Percentiles rank a stretch among this genome's conserved stretches.
These are phyloP conservation scores for Oithona nana DNA, from an alignment of 2,888 invertebrate species.

Conservation along the genomic window DNA sequence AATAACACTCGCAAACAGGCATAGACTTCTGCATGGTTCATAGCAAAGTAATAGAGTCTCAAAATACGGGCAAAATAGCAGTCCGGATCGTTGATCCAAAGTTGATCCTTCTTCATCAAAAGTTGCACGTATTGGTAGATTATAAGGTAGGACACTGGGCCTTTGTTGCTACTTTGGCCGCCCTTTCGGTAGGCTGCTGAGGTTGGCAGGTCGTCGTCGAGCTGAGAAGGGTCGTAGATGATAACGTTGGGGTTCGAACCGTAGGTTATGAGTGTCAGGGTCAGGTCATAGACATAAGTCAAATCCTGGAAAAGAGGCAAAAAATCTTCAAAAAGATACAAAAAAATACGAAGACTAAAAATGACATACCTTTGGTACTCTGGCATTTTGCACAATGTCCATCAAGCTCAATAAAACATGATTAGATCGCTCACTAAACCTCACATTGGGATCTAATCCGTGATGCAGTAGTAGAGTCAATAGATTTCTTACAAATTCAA, in stretches of 20 bases:
- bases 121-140: constrained; percentile 1
- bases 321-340: no score
- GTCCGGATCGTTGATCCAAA: constrained; percentile 27
- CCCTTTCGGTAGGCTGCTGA: background rate
- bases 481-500: constrained; percentile 45
- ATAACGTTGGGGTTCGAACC: constrained; percentile 42
- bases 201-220: background rate
- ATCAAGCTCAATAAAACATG: constrained; percentile 47
- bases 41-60: constrained; percentile 30
- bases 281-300: constrained; percentile 46
- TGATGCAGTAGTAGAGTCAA: constrained; percentile 43
- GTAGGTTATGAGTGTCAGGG: constrained; percentile 47
- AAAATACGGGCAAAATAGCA: constrained; percentile 15
- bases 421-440: constrained; percentile 39
- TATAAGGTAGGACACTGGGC: background rate
- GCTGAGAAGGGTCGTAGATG: background rate
- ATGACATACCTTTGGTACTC: constrained; percentile 41
- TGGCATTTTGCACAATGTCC: constrained; percentile 43
- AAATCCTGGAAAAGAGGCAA: no score
- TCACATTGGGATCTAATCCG: constrained; percentile 39
- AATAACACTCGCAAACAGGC: constrained; percentile 42
- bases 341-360: no score
- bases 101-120: constrained; percentile 28
- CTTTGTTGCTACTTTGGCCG: background rate
- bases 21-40: constrained; percentile 47